Base-by-base conservation (phyloP, 2,797 vertebrate genomes). In the Podargus strigoides region DNA sequence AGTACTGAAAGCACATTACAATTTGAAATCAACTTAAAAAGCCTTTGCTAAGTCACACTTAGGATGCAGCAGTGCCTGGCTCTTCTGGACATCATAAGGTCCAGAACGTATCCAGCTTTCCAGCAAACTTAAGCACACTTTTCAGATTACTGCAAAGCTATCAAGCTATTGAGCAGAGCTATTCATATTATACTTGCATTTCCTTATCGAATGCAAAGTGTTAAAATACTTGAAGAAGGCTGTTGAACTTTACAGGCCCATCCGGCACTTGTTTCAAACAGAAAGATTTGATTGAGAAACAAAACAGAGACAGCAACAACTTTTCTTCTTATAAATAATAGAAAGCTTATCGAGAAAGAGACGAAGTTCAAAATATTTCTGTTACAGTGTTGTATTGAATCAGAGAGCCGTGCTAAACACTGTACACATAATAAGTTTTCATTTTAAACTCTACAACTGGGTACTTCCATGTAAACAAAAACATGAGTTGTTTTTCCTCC, bases 401-500 rank as follows among this genome's bases (percentile, higher is more conserved):
- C 70, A 78, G 50, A 87, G 26, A 21, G 17, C 14, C 36, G 62
- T 15, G 46, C 44, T 91, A 34, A 85, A 63, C 41, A 49, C 58
- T 15, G 9, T 21, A 79, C 73, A 89, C 46, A 53, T 7, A 89
- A 70, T 28, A 90, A 75, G n/a, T 63, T 93, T 88, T 79, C 16
- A 26, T 44, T 95, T 68, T 34, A 60, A 91, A 67, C 52, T 86
- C 55, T 78, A 46, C 50, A 82, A 67, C 32, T n/a, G 85, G 62
- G 42, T 73, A 85, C 30, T 76, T 73, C 17, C 49, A 85, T 64
- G 80, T 47, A 94, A 96, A 96, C 52, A 94, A 74, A 93, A 88
- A 34, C n/a, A 73, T 9, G 42, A 75, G 47, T 37, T 42, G 20
- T 27, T 93, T 95, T 90, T 85, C 80, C 21, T 79, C 79, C 80